Percentiles rank a stretch among this genome's conserved stretches.
These are phyloP conservation scores for Meloidogyne floridensis DNA, from an alignment of 1,140 invertebrate genomes.

Conservation along the genomic window DNA sequence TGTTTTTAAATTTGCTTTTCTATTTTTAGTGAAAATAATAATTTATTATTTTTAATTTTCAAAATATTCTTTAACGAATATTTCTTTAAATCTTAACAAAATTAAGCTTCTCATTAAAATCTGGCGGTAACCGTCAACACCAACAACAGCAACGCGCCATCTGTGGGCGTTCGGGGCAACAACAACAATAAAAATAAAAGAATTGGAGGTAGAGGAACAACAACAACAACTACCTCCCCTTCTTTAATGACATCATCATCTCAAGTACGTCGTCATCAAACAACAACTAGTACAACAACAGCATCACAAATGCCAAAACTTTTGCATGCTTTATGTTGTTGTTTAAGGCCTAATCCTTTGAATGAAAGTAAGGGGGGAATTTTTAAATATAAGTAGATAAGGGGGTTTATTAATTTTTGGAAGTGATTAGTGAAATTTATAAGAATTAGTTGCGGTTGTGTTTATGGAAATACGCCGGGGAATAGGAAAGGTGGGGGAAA, in stretches of 20 bases:
- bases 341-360: slow-evolving; percentile 38
- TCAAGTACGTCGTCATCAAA: neutral
- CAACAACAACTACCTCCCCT: neutral
- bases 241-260: neutral
- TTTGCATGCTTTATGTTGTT: slow-evolving; percentile 43
- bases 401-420: no score
- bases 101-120: slow-evolving; percentile 5
- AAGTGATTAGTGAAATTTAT: no score
- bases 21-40: no score
- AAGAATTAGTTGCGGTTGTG: no score
- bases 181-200: neutral
- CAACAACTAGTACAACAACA: neutral
- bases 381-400: neutral
- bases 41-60: no score
- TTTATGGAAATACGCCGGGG: no score
- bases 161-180: neutral
- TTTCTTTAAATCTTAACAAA: neutral
- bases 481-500: no score
- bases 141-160: neutral
- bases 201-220: neutral
- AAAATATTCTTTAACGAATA: no score
- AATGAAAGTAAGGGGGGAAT: slow-evolving; percentile 37
- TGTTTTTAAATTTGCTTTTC: no score
- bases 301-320: slow-evolving; percentile 45
- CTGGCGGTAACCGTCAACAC: neutral